Evolutionary conservation across 2,888 invertebrate genomes (phyloP).

Genomic region (Saturnia pavonia): DNA sequence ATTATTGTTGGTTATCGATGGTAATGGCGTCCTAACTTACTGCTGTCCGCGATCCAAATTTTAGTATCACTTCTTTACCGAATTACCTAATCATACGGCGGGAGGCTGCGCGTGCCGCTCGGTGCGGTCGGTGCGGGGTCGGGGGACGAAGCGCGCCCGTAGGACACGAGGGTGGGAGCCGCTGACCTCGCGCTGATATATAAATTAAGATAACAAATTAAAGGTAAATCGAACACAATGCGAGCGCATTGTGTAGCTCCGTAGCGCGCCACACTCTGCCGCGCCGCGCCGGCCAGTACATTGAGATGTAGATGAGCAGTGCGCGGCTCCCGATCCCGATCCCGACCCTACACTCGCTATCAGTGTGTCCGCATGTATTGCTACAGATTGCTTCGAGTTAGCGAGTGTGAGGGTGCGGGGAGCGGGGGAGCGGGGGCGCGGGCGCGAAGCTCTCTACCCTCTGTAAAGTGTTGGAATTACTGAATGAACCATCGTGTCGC

Average conservation of each 20-base stretch:
- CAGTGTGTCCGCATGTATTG: neutral
- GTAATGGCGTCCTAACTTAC: neutral
- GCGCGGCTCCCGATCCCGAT: neutral
- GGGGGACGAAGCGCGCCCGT: neutral
- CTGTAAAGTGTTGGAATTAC: neutral
- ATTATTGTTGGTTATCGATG: neutral
- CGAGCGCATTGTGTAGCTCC: conserved; percentile 41
- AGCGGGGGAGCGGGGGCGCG: too few relatives aligned
- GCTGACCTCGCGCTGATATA: conserved; percentile 44
- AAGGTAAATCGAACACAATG: conserved; percentile 52
- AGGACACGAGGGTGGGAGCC: conserved; percentile 15
- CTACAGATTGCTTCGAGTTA: neutral
- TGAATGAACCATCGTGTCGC: neutral
- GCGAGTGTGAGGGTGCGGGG: too few relatives aligned
- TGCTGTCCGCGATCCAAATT: neutral
- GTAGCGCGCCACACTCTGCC: conserved; percentile 12
- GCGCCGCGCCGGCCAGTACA: conserved; percentile 11
- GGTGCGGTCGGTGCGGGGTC: neutral
- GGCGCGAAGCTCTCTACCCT: neutral
- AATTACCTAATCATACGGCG: conserved; percentile 7
- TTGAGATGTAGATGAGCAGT: neutral
- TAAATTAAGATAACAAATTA: conserved; percentile 69
- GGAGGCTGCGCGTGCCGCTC: conserved; percentile 7
- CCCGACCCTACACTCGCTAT: neutral
- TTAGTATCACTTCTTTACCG: conserved; percentile 3